Evolutionary conservation across 2,113 vertebrate species (phyloP).

Genomic region (Boleophthalmus pectinirostris): DNA sequence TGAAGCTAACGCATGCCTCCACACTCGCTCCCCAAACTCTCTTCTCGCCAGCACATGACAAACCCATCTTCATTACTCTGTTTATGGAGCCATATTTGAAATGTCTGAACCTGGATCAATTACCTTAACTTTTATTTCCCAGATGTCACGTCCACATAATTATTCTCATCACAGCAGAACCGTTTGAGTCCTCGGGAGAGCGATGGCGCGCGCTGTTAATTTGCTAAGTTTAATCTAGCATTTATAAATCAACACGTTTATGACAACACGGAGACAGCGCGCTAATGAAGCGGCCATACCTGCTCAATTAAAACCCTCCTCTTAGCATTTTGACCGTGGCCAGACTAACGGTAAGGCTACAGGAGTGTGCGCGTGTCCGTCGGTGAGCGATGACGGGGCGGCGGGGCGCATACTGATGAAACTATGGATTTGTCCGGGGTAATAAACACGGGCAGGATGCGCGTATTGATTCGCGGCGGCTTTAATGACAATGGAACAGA

Average conservation of each 20-base stretch:
- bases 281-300: slow-evolving; percentile 7
- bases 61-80: background rate
- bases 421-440: slow-evolving; percentile 55
- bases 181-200: background rate
- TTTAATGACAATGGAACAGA: slow-evolving; percentile 48
- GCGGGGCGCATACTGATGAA: slow-evolving; percentile 21
- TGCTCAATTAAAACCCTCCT: slow-evolving; percentile 3
- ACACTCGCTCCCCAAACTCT: too few species aligned
- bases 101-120: slow-evolving; percentile 1
- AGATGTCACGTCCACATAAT: background rate
- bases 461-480: slow-evolving; percentile 51
- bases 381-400: slow-evolving; percentile 42
- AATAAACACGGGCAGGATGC: slow-evolving; percentile 52
- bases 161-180: slow-evolving; percentile 1
- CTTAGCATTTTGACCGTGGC: background rate
- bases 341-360: background rate
- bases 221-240: background rate
- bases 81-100: background rate
- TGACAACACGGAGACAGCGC: slow-evolving; percentile 8
- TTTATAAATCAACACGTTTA: slow-evolving; percentile 15
- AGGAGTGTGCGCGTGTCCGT: slow-evolving; percentile 7
- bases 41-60: background rate
- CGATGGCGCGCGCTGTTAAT: background rate
- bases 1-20: too few species aligned
- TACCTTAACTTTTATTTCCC: slow-evolving; percentile 1